Base-by-base conservation (phyloP, 2,888 invertebrate species). In the Andrena hattorfiana region DNA sequence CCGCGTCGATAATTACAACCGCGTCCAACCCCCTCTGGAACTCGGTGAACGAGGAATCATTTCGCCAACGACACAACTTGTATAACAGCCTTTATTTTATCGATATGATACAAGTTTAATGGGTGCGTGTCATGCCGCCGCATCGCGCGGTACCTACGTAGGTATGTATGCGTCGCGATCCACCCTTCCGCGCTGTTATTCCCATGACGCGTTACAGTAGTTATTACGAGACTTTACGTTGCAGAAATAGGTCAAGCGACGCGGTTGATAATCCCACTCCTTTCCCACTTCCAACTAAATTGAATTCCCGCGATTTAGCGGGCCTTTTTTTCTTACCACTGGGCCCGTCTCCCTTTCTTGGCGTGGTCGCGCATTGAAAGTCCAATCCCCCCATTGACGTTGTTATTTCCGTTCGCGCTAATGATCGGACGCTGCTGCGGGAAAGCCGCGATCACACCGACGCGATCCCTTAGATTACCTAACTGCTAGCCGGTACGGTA, bases 41-140 rank as follows among this genome's bases (percentile, higher is more conserved):
- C 16, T 4, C 42, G 54, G 7, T 42, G 10, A 16, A 10, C 49
- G 30, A 13, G 7, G 10, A 28, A 54, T n/a, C 10, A 30, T 69
- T 32, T 32, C 8, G 35, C 42, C 69, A 51, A 35, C 10, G 32
- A 72, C 32, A 59, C 67, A 88, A 89, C 85, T 92, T 91, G 89
- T 93, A 92, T 92, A 92, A 93, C 93, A 92, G 93, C 91, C 89
- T 92, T 92, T 93, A 93, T 93, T 92, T 91, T 89, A 89, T 89
- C 83, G 87, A 85, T 89, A 87, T 86, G 81, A 85, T 87, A 88
- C 89, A 89, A 89, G 87, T 87, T 86, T 82, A 59, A 81, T 84
- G 72, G 84, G 77, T 59, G 70, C 81, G 62, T 70, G 54, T 70
- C 72, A 54, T 68, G 64, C 70, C 66, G 64, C 73, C 71, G 71